Percentiles rank a stretch among this genome's conserved stretches.
Conservation (phyloP, 2,888 invertebrate species). For the Eudemis profundana region DNA sequence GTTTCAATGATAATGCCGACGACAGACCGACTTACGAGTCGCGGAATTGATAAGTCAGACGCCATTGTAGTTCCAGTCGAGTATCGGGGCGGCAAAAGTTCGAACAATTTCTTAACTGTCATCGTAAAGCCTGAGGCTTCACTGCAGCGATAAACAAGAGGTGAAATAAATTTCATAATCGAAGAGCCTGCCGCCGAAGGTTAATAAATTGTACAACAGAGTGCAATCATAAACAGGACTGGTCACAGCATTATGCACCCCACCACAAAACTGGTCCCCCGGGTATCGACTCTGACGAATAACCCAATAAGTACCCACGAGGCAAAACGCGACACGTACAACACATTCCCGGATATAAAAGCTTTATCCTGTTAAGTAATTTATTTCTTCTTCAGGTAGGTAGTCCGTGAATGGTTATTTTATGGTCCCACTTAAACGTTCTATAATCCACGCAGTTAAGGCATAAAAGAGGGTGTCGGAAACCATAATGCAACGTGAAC, state of each 20-base stretch:
- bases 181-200: slow-evolving; percentile 57
- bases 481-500: slow-evolving; percentile 75
- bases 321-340: slow-evolving; percentile 81
- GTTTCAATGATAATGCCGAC: slow-evolving; percentile 30
- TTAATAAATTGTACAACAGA: slow-evolving; percentile 74
- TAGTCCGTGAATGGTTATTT: slow-evolving; percentile 78
- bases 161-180: slow-evolving; percentile 37
- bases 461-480: slow-evolving; percentile 76
- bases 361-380: slow-evolving; percentile 84
- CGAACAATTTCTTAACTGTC: slow-evolving; percentile 40
- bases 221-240: slow-evolving; percentile 74
- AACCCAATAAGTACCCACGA: slow-evolving; percentile 84
- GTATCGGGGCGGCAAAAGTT: slow-evolving; percentile 34
- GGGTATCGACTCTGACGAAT: slow-evolving; percentile 81
- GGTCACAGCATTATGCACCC: slow-evolving; percentile 80
- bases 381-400: slow-evolving; percentile 83
- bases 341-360: slow-evolving; percentile 81
- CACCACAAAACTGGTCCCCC: slow-evolving; percentile 78
- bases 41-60: slow-evolving; percentile 38
- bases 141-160: slow-evolving; percentile 34
- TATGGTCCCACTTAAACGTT: slow-evolving; percentile 81
- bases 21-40: slow-evolving; percentile 33
- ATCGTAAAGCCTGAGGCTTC: slow-evolving; percentile 32
- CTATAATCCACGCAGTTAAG: slow-evolving; percentile 79
- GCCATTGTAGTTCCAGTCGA: slow-evolving; percentile 26